Evolutionary conservation across 1,140 invertebrate genomes (phyloP).

Genomic region (Drosophila rhopaloa): DNA sequence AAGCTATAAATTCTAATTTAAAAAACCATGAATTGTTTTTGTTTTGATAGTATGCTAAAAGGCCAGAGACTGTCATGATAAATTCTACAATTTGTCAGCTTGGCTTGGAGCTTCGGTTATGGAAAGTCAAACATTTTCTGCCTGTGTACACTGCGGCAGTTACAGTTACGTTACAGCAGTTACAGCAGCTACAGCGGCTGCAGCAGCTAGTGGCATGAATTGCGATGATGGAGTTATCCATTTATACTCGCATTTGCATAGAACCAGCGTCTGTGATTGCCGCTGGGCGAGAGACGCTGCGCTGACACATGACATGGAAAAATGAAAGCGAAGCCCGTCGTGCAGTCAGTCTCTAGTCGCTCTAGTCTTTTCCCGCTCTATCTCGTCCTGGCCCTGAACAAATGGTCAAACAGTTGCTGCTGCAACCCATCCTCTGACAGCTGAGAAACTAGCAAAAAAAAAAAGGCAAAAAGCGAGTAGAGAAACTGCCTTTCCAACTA

Average conservation of each 20-base stretch:
- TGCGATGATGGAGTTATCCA: slow-evolving; percentile 82
- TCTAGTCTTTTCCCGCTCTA: slow-evolving; percentile 5
- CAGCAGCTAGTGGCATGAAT: slow-evolving; percentile 62
- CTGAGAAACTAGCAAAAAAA: slow-evolving; percentile 51
- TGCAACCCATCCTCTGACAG: slow-evolving; percentile 31
- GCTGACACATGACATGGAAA: slow-evolving; percentile 82
- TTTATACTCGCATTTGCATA: slow-evolving; percentile 82
- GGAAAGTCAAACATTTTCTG: background rate
- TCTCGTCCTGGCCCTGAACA: slow-evolving; percentile 46
- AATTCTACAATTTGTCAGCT: too few relatives aligned
- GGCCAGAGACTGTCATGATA: too few relatives aligned
- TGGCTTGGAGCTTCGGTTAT: too few relatives aligned
- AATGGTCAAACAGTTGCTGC: slow-evolving; percentile 57
- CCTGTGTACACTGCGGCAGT: slow-evolving; percentile 31
- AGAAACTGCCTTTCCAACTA: slow-evolving; percentile 48
- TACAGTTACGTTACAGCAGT: slow-evolving; percentile 37
- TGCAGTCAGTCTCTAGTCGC: slow-evolving; percentile 45
- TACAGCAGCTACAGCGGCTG: slow-evolving; percentile 26
- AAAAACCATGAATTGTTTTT: too few relatives aligned
- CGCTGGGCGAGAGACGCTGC: slow-evolving; percentile 71
- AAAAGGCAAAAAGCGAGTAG: slow-evolving; percentile 15
- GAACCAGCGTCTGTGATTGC: slow-evolving; percentile 73
- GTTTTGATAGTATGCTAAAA: too few relatives aligned
- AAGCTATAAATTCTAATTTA: too few relatives aligned
- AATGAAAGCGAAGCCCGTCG: slow-evolving; percentile 73